A percentile compares a stretch with the other conserved stretches of the same genome.
Evolutionary conservation across 2,113 vertebrate genomes (phyloP).

Genomic region (Cricetomys ansorgei): DNA sequence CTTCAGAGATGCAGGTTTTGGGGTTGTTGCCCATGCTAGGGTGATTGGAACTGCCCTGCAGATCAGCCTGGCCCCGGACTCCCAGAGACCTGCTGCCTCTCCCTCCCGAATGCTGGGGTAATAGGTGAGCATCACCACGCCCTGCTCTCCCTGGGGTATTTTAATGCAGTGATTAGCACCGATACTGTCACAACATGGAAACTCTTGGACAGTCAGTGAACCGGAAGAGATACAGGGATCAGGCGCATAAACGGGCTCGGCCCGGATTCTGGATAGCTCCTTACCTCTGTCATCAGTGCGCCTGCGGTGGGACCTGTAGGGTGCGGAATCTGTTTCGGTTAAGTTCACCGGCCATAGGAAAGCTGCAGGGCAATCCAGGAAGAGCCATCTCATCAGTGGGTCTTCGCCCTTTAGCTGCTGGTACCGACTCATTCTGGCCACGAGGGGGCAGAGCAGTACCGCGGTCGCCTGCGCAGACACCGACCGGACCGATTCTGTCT

Average conservation of each 20-base stretch:
- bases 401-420: not conserved
- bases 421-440: not conserved
- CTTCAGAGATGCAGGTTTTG: not conserved
- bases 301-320: not conserved
- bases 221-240: not conserved
- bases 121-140: not conserved
- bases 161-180: not conserved
- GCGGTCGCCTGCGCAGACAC: not conserved
- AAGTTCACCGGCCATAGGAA: too few relatives aligned
- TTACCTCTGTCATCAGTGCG: not conserved
- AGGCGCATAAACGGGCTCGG: not conserved
- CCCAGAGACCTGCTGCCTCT: not conserved
- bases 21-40: too few relatives aligned
- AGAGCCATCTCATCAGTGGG: not conserved
- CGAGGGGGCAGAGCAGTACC: not conserved
- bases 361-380: not conserved
- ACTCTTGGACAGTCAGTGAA: not conserved
- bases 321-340: not conserved
- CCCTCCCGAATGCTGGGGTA: fast-evolving
- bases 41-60: not conserved
- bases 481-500: not conserved
- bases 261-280: not conserved
- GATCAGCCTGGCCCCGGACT: not conserved
- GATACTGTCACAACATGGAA: not conserved
- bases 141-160: not conserved